These are phyloP conservation scores for Urechis unicinctus DNA, from an alignment of 2,888 invertebrate genomes.

Conservation along the genomic window DNA sequence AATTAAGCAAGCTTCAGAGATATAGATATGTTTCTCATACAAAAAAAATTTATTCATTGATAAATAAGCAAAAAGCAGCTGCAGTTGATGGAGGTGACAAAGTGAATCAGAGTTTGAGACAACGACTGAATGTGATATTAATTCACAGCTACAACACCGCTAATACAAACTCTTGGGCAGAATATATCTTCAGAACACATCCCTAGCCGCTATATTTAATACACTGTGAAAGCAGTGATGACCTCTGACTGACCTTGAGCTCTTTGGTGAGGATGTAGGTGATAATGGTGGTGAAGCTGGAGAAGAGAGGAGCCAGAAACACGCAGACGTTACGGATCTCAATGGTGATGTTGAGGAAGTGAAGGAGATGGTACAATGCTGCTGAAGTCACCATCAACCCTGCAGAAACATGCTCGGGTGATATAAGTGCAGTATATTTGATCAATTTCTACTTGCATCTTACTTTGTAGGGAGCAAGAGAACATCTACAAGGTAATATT, in stretches of 20 bases:
- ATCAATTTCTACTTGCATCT: no score
- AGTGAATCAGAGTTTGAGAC: no score
- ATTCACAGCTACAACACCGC: no score
- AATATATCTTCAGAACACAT: no score
- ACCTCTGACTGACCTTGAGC: constrained; percentile 71
- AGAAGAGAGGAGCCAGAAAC: constrained; percentile 83
- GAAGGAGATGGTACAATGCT: constrained; percentile 74
- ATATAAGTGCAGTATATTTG: no score
- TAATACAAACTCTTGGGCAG: no score
- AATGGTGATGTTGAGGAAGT: constrained; percentile 78
- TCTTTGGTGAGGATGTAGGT: constrained; percentile 94
- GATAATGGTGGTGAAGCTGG: constrained; percentile 84
- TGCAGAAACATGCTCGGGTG: not conserved
- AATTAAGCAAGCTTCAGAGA: not conserved
- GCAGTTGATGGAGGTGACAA: no score
- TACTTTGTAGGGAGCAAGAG: no score
- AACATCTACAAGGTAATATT: no score
- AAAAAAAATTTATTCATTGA: not conserved
- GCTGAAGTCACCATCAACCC: constrained; percentile 92
- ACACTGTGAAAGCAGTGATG: no score
- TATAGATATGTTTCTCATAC: not conserved
- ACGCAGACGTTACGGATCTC: constrained; percentile 97
- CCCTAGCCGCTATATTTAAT: no score
- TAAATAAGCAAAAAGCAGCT: not conserved
- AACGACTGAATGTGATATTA: no score